Conservation (phyloP, 2,113 vertebrate species). For the Melospiza melodia region DNA sequence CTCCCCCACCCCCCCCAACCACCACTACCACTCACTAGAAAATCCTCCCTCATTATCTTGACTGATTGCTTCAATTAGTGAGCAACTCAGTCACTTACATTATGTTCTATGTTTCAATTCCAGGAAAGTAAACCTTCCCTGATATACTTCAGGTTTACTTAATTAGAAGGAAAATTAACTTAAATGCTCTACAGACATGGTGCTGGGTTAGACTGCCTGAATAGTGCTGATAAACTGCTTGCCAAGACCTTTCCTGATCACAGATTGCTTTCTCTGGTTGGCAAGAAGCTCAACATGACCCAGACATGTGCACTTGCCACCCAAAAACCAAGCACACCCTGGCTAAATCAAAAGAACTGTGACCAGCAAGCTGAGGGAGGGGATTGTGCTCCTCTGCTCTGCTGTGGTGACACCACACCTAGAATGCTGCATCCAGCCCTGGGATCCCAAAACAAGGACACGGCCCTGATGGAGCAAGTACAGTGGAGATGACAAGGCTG, state of each 20-base stretch:
- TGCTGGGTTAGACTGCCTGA: not conserved
- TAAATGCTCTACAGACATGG: slow-evolving; percentile 8
- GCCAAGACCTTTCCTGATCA: not conserved
- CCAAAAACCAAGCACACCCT: not conserved
- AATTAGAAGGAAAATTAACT: slow-evolving; percentile 68
- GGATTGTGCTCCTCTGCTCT: not conserved
- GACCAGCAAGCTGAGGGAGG: not conserved
- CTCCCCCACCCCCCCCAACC: not conserved
- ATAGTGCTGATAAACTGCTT: not conserved
- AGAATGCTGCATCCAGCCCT: not conserved
- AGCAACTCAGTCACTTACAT: not conserved
- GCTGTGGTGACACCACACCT: not conserved
- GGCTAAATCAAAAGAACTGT: not conserved
- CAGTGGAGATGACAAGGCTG: not conserved
- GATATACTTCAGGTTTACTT: slow-evolving; percentile 42
- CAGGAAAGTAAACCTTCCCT: slow-evolving; percentile 57
- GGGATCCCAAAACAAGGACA: not conserved
- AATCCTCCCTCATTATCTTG: slow-evolving; percentile 59
- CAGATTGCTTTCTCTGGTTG: not conserved
- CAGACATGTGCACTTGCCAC: not conserved
- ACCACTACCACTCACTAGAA: not conserved
- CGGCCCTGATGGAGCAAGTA: not conserved
- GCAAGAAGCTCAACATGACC: not conserved
- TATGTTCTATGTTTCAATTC: slow-evolving; percentile 27
- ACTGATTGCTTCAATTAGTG: slow-evolving; percentile 68